Evolutionary conservation across 2,113 vertebrate species (phyloP).

Genomic region (Tyrannus savana): DNA sequence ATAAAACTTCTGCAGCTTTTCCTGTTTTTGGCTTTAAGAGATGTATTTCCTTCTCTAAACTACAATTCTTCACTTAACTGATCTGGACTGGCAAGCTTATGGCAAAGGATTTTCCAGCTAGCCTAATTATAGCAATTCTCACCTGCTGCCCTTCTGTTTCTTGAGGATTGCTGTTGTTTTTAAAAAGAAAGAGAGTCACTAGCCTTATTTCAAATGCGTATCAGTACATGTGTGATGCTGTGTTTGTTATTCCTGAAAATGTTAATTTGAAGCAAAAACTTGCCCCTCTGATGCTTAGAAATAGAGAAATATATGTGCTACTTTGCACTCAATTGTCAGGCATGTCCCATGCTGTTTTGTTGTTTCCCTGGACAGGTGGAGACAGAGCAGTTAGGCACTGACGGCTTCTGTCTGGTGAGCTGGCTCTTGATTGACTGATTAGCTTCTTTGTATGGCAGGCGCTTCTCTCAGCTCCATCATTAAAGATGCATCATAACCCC

Average conservation of each 20-base stretch:
- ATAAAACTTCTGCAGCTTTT: not conserved
- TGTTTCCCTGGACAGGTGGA: conserved; percentile 59
- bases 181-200: not conserved
- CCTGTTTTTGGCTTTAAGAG: not conserved
- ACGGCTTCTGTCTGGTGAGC: conserved; percentile 61
- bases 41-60: not conserved
- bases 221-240: not conserved
- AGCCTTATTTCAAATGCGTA: not conserved
- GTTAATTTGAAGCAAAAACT: not conserved
- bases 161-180: not conserved
- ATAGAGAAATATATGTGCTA: not conserved
- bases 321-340: conserved; percentile 59
- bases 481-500: conserved; percentile 60
- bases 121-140: not conserved
- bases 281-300: not conserved
- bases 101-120: not conserved
- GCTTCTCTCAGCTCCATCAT: conserved; percentile 42
- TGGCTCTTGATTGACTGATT: conserved; percentile 75
- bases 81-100: not conserved
- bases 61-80: not conserved
- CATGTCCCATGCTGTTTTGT: conserved; percentile 58
- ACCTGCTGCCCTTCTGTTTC: not conserved
- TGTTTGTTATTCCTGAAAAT: not conserved
- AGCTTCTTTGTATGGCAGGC: conserved; percentile 67
- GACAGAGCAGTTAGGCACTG: conserved; percentile 50